A percentile compares a stretch with the other conserved stretches of the same genome.
Evolutionary conservation across 2,113 vertebrate genomes (phyloP).

Genomic region (Propithecus coquereli): DNA sequence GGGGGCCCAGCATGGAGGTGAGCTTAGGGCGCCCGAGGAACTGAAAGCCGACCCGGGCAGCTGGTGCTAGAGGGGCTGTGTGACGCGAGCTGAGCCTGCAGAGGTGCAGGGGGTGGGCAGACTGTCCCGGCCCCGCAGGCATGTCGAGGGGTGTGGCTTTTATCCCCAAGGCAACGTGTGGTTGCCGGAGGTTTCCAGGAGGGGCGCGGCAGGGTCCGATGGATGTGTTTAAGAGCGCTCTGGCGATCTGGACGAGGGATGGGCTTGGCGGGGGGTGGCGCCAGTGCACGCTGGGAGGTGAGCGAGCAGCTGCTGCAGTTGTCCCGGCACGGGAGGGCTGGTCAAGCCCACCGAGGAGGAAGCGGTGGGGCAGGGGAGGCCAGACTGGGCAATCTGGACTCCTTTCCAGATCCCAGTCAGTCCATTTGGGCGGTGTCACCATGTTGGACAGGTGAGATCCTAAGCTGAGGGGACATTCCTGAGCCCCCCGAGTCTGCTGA

Average conservation of each 20-base stretch:
- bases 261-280: rapidly evolving
- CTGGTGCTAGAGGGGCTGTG: rapidly evolving
- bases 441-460: not conserved
- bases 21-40: not conserved
- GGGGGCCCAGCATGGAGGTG: rapidly evolving
- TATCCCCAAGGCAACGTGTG: not conserved
- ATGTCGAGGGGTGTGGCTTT: rapidly evolving
- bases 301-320: rapidly evolving
- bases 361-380: not conserved
- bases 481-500: slow-evolving; percentile 45
- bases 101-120: rapidly evolving
- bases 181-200: not conserved
- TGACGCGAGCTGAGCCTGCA: not conserved
- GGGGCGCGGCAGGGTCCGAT: rapidly evolving
- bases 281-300: not conserved
- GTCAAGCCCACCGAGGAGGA: rapidly evolving
- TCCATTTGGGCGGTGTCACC: rapidly evolving
- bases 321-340: not conserved
- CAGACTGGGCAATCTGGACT: not conserved
- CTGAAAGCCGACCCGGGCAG: not conserved
- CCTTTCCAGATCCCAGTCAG: not conserved
- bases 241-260: not conserved
- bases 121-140: not conserved
- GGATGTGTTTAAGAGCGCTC: not conserved
- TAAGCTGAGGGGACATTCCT: not conserved